Conservation (phyloP, 2,888 invertebrate species). For the Hecatera dysodea region DNA sequence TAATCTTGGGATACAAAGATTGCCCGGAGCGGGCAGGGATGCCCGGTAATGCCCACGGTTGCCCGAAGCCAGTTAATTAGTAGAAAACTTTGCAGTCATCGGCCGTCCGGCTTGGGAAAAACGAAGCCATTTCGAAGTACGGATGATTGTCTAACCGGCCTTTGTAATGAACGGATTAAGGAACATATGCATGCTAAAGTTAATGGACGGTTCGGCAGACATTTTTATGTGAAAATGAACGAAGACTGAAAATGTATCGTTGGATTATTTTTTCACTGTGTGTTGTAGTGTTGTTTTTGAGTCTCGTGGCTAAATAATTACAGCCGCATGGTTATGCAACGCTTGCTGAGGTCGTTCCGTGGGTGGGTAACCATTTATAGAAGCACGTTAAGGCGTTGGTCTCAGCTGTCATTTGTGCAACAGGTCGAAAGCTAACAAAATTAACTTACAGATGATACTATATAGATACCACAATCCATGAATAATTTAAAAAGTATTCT, state of each 20-base stretch:
- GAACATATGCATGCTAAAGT: slow-evolving; percentile 20
- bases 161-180: slow-evolving; percentile 53
- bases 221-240: slow-evolving; percentile 12
- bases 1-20: slow-evolving; percentile 60
- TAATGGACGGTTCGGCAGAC: slow-evolving; percentile 14
- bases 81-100: slow-evolving; percentile 76
- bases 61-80: slow-evolving; percentile 77
- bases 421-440: no score
- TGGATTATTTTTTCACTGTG: no score
- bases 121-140: slow-evolving; percentile 41
- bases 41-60: slow-evolving; percentile 57
- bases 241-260: background rate
- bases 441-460: no score
- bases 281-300: no score
- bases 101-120: slow-evolving; percentile 55
- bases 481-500: no score
- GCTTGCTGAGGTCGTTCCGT: no score
- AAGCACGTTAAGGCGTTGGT: no score
- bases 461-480: no score
- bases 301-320: no score
- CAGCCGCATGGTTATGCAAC: no score
- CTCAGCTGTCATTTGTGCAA: no score
- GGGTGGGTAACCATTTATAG: no score
- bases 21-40: slow-evolving; percentile 50
- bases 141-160: slow-evolving; percentile 52